Percentiles rank a stretch among this genome's conserved stretches.
phyloP scores from a whole-genome alignment of 2,888 invertebrate species.

The Entomobrya multifasciata region DNA sequence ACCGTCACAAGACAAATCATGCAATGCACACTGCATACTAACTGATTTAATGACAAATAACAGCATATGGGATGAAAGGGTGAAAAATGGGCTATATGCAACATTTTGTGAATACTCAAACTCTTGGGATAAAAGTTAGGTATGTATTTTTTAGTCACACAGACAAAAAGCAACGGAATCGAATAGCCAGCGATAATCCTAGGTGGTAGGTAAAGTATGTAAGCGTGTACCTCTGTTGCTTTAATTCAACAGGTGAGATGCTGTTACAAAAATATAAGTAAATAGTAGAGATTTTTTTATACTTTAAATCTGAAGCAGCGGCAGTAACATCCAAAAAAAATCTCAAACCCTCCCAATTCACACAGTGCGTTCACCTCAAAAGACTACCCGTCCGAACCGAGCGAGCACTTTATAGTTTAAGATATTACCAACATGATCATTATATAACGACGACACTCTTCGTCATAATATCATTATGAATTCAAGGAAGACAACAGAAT shows the following conservation, averaged over 20 bases:
- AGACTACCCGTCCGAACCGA: constrained; percentile 29
- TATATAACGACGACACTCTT: constrained; percentile 53
- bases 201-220: too few relatives aligned
- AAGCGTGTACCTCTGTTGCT: not conserved
- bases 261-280: constrained; percentile 37
- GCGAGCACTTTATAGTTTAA: constrained; percentile 5
- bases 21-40: not conserved
- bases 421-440: constrained; percentile 7
- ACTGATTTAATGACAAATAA: not conserved
- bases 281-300: not conserved
- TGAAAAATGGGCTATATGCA: too few relatives aligned
- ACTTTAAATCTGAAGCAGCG: constrained; percentile 41
- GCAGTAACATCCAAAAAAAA: constrained; percentile 1
- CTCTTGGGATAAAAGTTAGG: not conserved
- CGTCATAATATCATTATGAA: constrained; percentile 62
- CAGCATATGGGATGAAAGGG: not conserved
- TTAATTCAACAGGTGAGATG: too few relatives aligned
- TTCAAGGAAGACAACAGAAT: constrained; percentile 62
- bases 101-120: not conserved
- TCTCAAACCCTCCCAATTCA: constrained; percentile 34
- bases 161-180: too few relatives aligned
- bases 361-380: constrained; percentile 71
- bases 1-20: not conserved
- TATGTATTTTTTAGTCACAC: not conserved
- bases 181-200: too few relatives aligned